Evolutionary conservation across 2,888 invertebrate genomes (phyloP).

Genomic region (Tiphia femorata): DNA sequence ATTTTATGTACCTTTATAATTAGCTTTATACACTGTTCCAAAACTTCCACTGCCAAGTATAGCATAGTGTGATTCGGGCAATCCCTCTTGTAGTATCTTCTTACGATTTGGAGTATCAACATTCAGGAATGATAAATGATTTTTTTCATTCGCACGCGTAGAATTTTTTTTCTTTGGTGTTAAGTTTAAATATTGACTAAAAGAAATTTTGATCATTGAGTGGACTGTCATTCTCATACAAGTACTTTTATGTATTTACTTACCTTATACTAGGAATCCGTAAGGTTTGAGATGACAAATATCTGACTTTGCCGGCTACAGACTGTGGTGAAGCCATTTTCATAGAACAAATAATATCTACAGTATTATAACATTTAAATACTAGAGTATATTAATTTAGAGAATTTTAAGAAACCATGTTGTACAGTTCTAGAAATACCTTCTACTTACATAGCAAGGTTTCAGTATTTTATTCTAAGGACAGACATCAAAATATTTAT

Average conservation of each 20-base stretch:
- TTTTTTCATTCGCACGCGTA: constrained; percentile 16
- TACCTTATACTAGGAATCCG: constrained; percentile 30
- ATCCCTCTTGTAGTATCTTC: constrained; percentile 55
- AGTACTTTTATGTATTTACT: too few relatives aligned
- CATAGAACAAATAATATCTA: not conserved
- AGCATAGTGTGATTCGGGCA: constrained; percentile 40
- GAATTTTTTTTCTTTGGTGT: constrained; percentile 39
- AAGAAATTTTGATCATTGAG: not conserved
- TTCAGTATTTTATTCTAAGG: not conserved
- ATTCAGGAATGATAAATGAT: constrained; percentile 51
- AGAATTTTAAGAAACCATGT: not conserved
- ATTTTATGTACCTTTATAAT: constrained; percentile 63
- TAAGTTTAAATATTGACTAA: constrained; percentile 32
- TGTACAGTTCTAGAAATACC: not conserved
- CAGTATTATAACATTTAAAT: not conserved
- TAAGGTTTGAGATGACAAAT: constrained; percentile 45
- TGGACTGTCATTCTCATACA: too few relatives aligned
- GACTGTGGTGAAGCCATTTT: constrained; percentile 56
- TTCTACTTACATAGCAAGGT: not conserved
- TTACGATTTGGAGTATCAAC: constrained; percentile 62
- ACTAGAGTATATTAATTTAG: not conserved
- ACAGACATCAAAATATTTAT: constrained; percentile 3
- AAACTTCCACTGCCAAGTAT: constrained; percentile 67
- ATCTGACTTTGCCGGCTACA: constrained; percentile 34
- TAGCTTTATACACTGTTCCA: constrained; percentile 67